A percentile compares a stretch with the other conserved stretches of the same genome.
These are phyloP conservation scores for Apamea sordens DNA, from an alignment of 2,888 invertebrate species.

Conservation along the genomic window DNA sequence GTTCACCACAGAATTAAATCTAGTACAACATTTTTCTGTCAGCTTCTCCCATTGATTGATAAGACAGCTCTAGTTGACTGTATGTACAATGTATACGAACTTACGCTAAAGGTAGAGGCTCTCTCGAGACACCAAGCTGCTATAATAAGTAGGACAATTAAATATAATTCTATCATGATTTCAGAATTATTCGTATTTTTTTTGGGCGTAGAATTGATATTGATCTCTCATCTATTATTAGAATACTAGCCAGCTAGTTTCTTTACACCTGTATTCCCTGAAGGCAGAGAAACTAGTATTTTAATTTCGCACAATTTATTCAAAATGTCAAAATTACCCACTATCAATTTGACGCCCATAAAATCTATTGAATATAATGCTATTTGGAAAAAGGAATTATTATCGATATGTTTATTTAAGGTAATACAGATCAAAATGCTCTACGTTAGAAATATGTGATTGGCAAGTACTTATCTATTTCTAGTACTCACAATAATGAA, in stretches of 20 bases:
- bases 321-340: not conserved
- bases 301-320: not conserved
- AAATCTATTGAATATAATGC: not conserved
- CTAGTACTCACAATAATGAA: constrained; percentile 32
- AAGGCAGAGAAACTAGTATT: not conserved
- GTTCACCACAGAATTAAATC: not conserved
- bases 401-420: constrained; percentile 48
- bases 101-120: constrained; percentile 25
- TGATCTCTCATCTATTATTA: not conserved
- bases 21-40: not conserved
- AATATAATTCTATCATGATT: constrained; percentile 42
- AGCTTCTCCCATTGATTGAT: constrained; percentile 34
- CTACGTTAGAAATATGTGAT: constrained; percentile 37
- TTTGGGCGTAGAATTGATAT: constrained; percentile 16
- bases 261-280: too few relatives aligned
- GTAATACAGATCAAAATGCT: constrained; percentile 24
- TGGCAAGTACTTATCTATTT: constrained; percentile 36
- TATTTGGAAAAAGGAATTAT: constrained; percentile 6
- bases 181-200: not conserved
- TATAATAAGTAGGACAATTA: constrained; percentile 36
- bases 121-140: constrained; percentile 33
- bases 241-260: constrained; percentile 11
- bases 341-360: constrained; percentile 16
- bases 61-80: constrained; percentile 20
- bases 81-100: constrained; percentile 46